phyloP scores from a whole-genome alignment of 2,888 invertebrate genomes.

The Rhingia campestris region DNA sequence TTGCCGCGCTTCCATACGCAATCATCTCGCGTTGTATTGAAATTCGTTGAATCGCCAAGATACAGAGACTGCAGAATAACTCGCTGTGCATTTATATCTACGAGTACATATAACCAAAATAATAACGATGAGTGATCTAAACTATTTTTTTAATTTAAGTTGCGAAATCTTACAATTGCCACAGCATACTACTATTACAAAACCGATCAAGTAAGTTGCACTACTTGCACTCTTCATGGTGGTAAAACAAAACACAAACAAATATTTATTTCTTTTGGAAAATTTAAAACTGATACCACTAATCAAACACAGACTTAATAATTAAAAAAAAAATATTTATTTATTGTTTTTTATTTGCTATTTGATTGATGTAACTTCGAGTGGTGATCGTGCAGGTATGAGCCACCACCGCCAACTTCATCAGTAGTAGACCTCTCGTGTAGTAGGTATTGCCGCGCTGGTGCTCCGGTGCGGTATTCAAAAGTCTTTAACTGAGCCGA shows the following conservation, averaged over 20 bases:
- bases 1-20: conserved; percentile 88
- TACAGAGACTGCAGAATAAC: conserved; percentile 84
- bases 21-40: conserved; percentile 86
- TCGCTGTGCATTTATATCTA: conserved; percentile 68
- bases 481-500: conserved; percentile 38
- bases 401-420: conserved; percentile 49
- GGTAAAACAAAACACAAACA: not conserved
- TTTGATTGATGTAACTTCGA: conserved; percentile 69
- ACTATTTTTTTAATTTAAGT: conserved; percentile 2
- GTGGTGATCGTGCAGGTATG: conserved; percentile 62
- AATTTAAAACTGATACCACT: not conserved
- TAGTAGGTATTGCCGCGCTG: not conserved
- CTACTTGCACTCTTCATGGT: conserved; percentile 32
- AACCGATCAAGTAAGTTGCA: conserved; percentile 28
- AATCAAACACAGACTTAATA: conserved; percentile 27
- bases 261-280: not conserved
- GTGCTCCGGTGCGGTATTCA: conserved; percentile 32
- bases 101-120: not conserved
- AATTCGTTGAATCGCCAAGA: conserved; percentile 85
- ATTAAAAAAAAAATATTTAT: conserved; percentile 8
- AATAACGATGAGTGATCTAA: not conserved
- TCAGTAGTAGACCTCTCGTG: conserved; percentile 52
- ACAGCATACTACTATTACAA: conserved; percentile 33
- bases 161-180: conserved; percentile 52
- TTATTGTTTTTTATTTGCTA: not conserved